Base-by-base conservation (phyloP, 2,888 invertebrate species). In the Strigamia crassipes region DNA sequence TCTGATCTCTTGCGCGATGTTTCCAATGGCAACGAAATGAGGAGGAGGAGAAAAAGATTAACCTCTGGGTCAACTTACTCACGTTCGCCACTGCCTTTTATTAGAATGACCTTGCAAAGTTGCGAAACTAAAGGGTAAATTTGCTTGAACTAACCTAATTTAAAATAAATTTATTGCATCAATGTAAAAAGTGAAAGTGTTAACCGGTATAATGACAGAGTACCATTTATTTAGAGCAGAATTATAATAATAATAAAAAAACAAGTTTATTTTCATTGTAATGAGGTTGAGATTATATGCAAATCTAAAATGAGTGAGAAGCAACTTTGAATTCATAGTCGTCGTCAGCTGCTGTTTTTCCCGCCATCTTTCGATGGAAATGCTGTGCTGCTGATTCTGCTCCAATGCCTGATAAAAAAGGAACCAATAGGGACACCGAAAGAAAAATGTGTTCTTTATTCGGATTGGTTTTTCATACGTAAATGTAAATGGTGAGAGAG, bases 271-370 rank as follows among this genome's bases (percentile, higher is more conserved):
- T 66, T 66, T 66, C 27, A 31, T 12, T 66, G 66, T 66, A 66
- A 15, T 31, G 66, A 31, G 66, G 23, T 66, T 66, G 66, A 66
- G 66, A 66, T 66, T 66, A 51, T 51, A 51, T 51, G 51, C 51
- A 51, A 51, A 51, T 51, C 51, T 66, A 66, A 66, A 66, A 12
- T 31, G 66, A 66, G 15, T 66, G 66, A 66, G 31, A 66, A 66
- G 66, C n/a, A 66, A 66, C 66, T 66, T 66, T 27, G 66, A 66
- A 66, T 66, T 66, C 66, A 66, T 66, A 66, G 66, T 27, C 13
- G 27, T 66, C 27, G 66, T 66, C 66, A 66, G 66, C 66, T 66
- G 66, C 66, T 31, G 66, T 66, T 66, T 66, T 66, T 66, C 66
- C 66, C 66, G 66, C 66, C 66, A 66, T 66, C 66, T 66, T 66